Base-by-base conservation (phyloP, 2,888 invertebrate species). In the Zaprionus bogoriensis region DNA sequence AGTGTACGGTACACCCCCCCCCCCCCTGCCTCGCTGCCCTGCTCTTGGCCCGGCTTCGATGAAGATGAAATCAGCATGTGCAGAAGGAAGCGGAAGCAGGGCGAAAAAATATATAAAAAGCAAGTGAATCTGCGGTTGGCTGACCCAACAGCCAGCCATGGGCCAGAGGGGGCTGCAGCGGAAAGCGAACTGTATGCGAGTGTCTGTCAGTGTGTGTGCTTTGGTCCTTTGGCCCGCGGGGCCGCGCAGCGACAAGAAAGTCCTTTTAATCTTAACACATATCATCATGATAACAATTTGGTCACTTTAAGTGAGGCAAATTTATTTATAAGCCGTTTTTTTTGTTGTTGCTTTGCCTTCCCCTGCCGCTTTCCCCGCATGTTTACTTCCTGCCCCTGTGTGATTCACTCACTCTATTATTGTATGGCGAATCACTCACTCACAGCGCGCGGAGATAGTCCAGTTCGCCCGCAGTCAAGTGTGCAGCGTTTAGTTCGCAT, bases 281-380 rank as follows among this genome's bases (percentile, higher is more conserved):
- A 89, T 89, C 89, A 89, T 89, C 89, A 89, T 76, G 88, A 89
- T 89, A 89, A 89, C 89, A 89, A 90, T 89, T 87, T 88, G 90
- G 89, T 89, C 89, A 89, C 89, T 89, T 88, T 87, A 89, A 89
- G 89, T 90, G 89, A 88, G 87, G 88, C 89, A 90, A 89, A 89
- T 90, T 89, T 89, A 90, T 90, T 89, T 89, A 87, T 88, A 88
- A 89, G 87, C 87, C 83, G 76, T 87, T 82, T 77, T 85, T 79
- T 80, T 76, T 71, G 42, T 20, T 53, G 10, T 46, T 19, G 4
- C n/a, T 14, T 25, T 4, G 17, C n/a, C 17, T 6, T 28, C 14
- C 14, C 28, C 12, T 4, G 6, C 14, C n/a, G 7, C 4, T 17
- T 7, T 1, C 4, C 27, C 28, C n/a, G n/a, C n/a, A n/a, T 22